Base-by-base conservation (phyloP, 2,113 vertebrate genomes). In the Grammomys dolichurus region DNA sequence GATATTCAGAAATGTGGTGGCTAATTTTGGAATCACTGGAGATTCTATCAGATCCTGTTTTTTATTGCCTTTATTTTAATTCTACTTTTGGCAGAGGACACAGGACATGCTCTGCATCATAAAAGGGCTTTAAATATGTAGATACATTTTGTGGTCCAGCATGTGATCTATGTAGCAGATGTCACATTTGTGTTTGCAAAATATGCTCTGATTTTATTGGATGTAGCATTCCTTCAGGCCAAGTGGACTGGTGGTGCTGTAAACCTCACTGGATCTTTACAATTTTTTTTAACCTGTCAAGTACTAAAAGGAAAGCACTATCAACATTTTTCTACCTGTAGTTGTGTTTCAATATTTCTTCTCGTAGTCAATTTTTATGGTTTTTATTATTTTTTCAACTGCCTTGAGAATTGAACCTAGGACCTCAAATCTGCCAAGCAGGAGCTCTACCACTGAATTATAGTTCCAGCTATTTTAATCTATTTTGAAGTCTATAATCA, bases 21-120 rank as follows among this genome's bases (percentile, higher is more conserved):
- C 78, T 56, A 60, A 80, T 92, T 97, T 88, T 11, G 4, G 95
- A 89, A 78, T 95, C 91, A 92, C 93, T 87, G n/a, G 22, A 87
- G 63, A 88, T 67, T 96, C 43, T 91, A 56, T 28, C 46, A 69
- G 70, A 36, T 91, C 28, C 40, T 17, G 76, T n/a, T 94, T 93
- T 82, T 63, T 76, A 40, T 75, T 72, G 8, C 6, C 31, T 90
- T 60, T 87, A 65, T 87, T 91, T 90, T 87, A 77, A 91, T 87
- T 87, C 33, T 3, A n/a, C 31, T 72, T 67, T 89, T 75, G 90
- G 56, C 40, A 91, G 51, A 69, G 60, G 84, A 20, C 60, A 86
- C 31, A 89, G 54, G 48, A n/a, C 31, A 31, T n/a, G 48, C 11
- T 77, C 48, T 69, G 8, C 72, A 54, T 78, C 24, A 82, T 40